Conservation (phyloP, 1,140 invertebrate species). For the Calliopsis andreniformis region DNA sequence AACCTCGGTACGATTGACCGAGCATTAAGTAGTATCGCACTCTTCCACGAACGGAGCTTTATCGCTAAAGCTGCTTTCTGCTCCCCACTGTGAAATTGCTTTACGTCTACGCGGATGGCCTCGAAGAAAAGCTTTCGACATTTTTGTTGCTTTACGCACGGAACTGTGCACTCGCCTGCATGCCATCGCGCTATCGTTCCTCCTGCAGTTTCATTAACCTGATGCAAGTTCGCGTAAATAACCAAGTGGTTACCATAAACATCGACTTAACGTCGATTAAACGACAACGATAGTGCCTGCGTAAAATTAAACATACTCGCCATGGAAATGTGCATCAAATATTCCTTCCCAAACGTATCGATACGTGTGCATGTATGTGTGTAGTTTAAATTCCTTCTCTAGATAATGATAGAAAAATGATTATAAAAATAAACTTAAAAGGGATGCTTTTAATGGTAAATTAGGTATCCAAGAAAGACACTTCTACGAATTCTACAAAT, state of each 20-base stretch:
- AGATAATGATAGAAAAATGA: no score
- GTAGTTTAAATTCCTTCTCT: no score
- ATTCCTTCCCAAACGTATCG: neutral
- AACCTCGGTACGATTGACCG: conserved; percentile 47
- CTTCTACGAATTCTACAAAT: no score
- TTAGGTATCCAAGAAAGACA: no score
- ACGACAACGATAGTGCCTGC: no score
- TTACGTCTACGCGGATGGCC: conserved; percentile 60
- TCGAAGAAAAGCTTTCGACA: conserved; percentile 55
- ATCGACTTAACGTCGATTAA: neutral
- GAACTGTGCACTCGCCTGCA: neutral
- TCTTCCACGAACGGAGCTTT: conserved; percentile 54
- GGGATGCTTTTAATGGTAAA: no score
- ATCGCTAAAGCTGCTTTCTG: conserved; percentile 63
- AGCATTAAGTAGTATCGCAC: conserved; percentile 65
- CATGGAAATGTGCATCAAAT: neutral
- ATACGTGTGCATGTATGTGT: neutral
- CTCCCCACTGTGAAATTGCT: conserved; percentile 73
- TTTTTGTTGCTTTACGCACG: conserved; percentile 58
- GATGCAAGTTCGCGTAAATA: conserved; percentile 1
- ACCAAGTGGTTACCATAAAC: neutral
- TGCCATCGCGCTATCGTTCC: neutral
- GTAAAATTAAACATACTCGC: neutral
- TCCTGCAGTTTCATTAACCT: conserved; percentile 10
- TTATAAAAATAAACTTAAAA: no score